Evolutionary conservation across 2,797 vertebrate genomes (phyloP).

Genomic region (Eospalax fontanierii): DNA sequence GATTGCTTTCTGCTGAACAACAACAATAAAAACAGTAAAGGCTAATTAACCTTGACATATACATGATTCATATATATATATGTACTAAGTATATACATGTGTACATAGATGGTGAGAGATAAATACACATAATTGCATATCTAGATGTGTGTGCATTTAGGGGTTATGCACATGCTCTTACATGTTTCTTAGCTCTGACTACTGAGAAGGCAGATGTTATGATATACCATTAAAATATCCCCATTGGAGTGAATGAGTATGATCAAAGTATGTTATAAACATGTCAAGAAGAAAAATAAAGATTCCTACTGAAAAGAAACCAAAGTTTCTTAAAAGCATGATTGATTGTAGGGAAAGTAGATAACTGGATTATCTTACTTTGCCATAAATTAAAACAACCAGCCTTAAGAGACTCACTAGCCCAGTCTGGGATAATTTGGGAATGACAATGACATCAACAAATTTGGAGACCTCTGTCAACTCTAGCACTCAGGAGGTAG

Average conservation of each 20-base stretch:
- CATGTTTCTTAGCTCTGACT: neutral
- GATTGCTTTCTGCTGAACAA: slow-evolving; percentile 8
- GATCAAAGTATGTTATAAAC: neutral
- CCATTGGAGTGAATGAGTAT: neutral
- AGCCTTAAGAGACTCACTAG: neutral
- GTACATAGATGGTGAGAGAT: neutral
- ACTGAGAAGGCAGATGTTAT: slow-evolving; percentile 41
- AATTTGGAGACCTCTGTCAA: neutral
- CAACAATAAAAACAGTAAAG: slow-evolving; percentile 43
- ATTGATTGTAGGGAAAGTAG: neutral
- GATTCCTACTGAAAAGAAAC: slow-evolving; percentile 23
- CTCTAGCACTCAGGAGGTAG: too few relatives aligned
- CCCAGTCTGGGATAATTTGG: slow-evolving; percentile 24
- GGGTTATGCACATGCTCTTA: neutral
- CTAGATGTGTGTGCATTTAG: neutral
- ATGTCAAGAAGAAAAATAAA: neutral
- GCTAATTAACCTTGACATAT: slow-evolving; percentile 27
- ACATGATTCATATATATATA: neutral
- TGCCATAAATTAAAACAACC: slow-evolving; percentile 31
- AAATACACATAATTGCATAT: neutral
- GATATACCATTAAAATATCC: neutral
- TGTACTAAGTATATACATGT: neutral
- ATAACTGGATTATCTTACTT: slow-evolving; percentile 23
- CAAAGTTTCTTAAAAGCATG: slow-evolving; percentile 58
- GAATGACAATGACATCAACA: slow-evolving; percentile 24